Base-by-base conservation (phyloP, 2,113 vertebrate genomes). In the Neolamprologus fasciatus region DNA sequence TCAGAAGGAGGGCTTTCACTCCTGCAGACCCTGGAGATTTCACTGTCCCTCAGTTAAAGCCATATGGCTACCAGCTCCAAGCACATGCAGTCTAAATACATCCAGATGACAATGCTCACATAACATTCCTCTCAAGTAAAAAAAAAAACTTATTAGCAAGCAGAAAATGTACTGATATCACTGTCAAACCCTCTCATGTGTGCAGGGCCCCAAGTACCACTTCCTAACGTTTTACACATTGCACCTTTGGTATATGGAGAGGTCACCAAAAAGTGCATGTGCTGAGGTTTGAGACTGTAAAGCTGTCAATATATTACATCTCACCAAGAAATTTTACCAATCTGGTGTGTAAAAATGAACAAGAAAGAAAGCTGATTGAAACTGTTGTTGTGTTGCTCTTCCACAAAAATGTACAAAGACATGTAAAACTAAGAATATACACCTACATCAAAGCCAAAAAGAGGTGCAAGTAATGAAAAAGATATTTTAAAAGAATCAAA, bases 51-150 rank as follows among this genome's bases (percentile, higher is more conserved):
- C 87, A 61, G 68, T 86, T 85, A 35, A 87, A 90, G 83, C 86
- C 93, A 96, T 95, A 92, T 95, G 95, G 94, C 92, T 86, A 82
- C 89, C 89, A 94, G 92, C 80, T 91, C 84, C 71, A 47, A 86
- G 91, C 89, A 83, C 86, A 89, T 51, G 31, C 58, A 37, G 87
- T 82, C 88, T 94, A 94, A 95, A 93, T 84, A 23, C 82, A 94
- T 91, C 94, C 94, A 95, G 92, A 94, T 94, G 93, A 93, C 90
- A 73, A 50, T 68, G 26, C 86, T 88, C 79, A 50, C 45, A 55
- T 51, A 89, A 79, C 8, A 13, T 71, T 81, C 87, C 84, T 28
- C 81, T 85, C 66, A 88, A 92, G 80, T 55, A 50, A 73, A 84
- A 58, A 42, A 66, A 26, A 23, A 7, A 55, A 54, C 11, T 23